Evolutionary conservation across 2,113 vertebrate genomes (phyloP).

Genomic region (Triplophysa rosa): DNA sequence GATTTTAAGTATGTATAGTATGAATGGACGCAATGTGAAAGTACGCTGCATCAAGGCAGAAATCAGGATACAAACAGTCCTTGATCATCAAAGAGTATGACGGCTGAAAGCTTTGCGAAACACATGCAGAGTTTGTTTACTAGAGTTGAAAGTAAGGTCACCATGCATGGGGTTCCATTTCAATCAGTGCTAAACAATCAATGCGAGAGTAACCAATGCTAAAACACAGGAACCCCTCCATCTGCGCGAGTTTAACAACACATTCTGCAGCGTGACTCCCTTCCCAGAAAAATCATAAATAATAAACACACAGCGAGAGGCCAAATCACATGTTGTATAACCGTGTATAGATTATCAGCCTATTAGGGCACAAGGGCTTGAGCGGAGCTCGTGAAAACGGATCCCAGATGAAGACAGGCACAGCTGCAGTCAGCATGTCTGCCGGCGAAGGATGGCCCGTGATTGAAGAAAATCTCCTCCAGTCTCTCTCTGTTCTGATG

Average conservation of each 20-base stretch:
- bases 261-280: conserved; percentile 49
- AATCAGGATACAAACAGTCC: neutral
- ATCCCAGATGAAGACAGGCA: conserved; percentile 51
- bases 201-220: conserved; percentile 52
- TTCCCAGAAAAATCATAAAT: conserved; percentile 58
- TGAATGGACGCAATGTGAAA: neutral
- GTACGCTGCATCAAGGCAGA: conserved; percentile 24
- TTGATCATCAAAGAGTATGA: conserved; percentile 21
- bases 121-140: conserved; percentile 37
- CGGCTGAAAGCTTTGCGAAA: conserved; percentile 22
- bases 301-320: conserved; percentile 47
- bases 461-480: conserved; percentile 47
- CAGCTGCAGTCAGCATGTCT: conserved; percentile 53
- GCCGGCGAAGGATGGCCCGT: conserved; percentile 41
- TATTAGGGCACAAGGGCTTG: conserved; percentile 50
- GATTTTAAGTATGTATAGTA: neutral
- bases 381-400: conserved; percentile 35
- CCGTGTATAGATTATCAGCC: conserved; percentile 53
- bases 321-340: conserved; percentile 52
- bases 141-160: conserved; percentile 49
- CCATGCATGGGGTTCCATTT: conserved; percentile 45
- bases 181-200: conserved; percentile 51
- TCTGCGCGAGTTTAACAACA: conserved; percentile 53
- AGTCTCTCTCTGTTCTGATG: conserved; percentile 42
- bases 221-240: conserved; percentile 51